A percentile compares a stretch with the other conserved stretches of the same genome.
phyloP scores from a whole-genome alignment of 2,888 invertebrate genomes.

The Syrphus vitripennis region DNA sequence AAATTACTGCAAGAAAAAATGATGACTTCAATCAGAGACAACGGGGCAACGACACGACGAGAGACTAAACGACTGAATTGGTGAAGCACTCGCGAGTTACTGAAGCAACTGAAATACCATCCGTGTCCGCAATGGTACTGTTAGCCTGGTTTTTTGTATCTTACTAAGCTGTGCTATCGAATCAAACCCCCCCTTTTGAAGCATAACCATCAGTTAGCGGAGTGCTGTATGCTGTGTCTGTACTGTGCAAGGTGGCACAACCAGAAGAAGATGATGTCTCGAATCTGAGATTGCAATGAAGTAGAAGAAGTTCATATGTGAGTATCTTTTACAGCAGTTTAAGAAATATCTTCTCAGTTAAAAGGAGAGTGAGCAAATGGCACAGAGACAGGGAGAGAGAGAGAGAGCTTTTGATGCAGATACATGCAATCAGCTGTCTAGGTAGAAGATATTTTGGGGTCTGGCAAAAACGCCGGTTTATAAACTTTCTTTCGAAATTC shows the following conservation, averaged over 20 bases:
- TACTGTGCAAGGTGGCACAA: constrained; percentile 47
- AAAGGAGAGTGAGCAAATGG: not conserved
- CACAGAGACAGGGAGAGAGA: not conserved
- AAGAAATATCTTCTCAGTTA: constrained; percentile 32
- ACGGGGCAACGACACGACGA: constrained; percentile 26
- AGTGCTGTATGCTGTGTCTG: not conserved
- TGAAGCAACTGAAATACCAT: constrained; percentile 67
- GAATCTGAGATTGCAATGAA: constrained; percentile 37
- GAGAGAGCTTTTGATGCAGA: constrained; percentile 16
- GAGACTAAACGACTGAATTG: constrained; percentile 58
- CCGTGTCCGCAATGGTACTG: constrained; percentile 68
- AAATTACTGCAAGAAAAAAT: constrained; percentile 9
- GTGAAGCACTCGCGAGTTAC: constrained; percentile 71
- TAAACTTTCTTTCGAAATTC: constrained; percentile 66
- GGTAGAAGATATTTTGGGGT: not conserved
- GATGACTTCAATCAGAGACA: constrained; percentile 1
- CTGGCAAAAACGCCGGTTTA: constrained; percentile 26
- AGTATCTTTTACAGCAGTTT: constrained; percentile 19
- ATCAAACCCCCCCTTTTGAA: constrained; percentile 24
- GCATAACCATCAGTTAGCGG: not conserved
- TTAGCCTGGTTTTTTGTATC: constrained; percentile 61
- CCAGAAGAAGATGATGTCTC: constrained; percentile 50
- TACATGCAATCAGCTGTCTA: constrained; percentile 50
- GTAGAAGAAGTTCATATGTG: not conserved
- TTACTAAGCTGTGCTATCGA: not conserved